Evolutionary conservation across 2,888 invertebrate genomes (phyloP).

Genomic region (Sphaeridia pumilis): DNA sequence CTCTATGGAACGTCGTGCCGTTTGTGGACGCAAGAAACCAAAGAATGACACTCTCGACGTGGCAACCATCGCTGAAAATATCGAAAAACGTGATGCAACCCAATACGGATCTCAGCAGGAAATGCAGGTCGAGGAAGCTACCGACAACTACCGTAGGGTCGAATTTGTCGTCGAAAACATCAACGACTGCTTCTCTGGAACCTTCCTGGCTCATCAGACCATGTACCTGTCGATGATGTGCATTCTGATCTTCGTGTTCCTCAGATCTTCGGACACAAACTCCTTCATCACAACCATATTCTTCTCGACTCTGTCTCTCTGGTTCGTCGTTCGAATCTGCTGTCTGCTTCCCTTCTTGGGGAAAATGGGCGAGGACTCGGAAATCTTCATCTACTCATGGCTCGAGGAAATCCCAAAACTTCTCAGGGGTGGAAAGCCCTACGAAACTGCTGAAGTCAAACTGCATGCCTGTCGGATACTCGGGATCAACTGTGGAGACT

Average conservation of each 20-base stretch:
- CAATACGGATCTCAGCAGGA: slow-evolving; percentile 33
- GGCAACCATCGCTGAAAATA: slow-evolving; percentile 35
- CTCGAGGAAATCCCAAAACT: slow-evolving; percentile 34
- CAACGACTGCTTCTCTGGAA: slow-evolving; percentile 33
- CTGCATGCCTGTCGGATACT: slow-evolving; percentile 33
- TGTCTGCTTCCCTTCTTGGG: slow-evolving; percentile 32
- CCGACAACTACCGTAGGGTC: slow-evolving; percentile 31
- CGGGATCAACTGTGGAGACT: slow-evolving; percentile 34
- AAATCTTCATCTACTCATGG: slow-evolving; percentile 35
- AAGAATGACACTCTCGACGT: slow-evolving; percentile 35
- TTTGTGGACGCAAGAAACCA: slow-evolving; percentile 34
- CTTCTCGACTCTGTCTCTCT: slow-evolving; percentile 34
- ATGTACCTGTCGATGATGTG: slow-evolving; percentile 35
- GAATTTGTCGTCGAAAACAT: slow-evolving; percentile 34
- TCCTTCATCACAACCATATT: slow-evolving; percentile 30
- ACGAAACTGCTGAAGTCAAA: slow-evolving; percentile 33
- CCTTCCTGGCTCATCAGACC: slow-evolving; percentile 35
- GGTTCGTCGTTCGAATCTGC: slow-evolving; percentile 34
- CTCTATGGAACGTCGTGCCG: slow-evolving; percentile 32
- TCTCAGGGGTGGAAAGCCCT: slow-evolving; percentile 32
- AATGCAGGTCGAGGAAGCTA: slow-evolving; percentile 35
- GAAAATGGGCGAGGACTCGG: slow-evolving; percentile 32
- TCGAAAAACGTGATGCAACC: slow-evolving; percentile 34
- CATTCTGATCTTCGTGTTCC: slow-evolving; percentile 34
- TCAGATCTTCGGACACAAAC: slow-evolving; percentile 26